Base-by-base conservation (phyloP, 2,113 vertebrate genomes). In the Echinops telfairi region DNA sequence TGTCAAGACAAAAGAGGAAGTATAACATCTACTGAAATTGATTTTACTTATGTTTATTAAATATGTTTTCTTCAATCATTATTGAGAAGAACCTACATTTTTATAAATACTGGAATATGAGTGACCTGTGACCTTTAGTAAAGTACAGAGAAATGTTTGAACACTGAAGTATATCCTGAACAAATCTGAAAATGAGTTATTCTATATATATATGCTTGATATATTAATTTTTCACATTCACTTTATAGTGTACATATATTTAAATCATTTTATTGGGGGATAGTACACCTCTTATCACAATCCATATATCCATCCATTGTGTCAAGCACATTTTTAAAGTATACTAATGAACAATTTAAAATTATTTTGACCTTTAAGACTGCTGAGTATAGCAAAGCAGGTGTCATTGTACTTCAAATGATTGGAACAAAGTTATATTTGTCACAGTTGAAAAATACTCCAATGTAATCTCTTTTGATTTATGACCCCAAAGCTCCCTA, bases 371-470 rank as follows among this genome's bases (percentile, higher is more conserved):
- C 89, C 86, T 96, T 95, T 95, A 92, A 89, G 88, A 82, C 25
- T 96, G 90, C 88, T 96, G 92, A 85, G 36, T 47, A 6, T 81
- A 83, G 47, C 22, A 88, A 43, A 94, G 76, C 79, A 36, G 84
- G 9, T 90, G 57, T 36, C 33, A 82, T n/a, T 96, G 47, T 94
- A 77, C 47, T 86, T 96, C 90, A 94, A 94, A 77, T 95, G 88
- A 92, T 92, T 79, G 22, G 90, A 88, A 89, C 36, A 95, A 90
- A 97, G 79, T 95, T 94, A 16, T 84, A 92, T 94, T 92, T 96
- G 94, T 88, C 88, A 94, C 60, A 88, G 86, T 75, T 96, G 91
- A 95, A 96, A 40, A 96, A 95, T 94, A 81, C 16, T 96, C 70
- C 79, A 91, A 0, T 76, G 68, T 92, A 95, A 94, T 92, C 79